Percentiles rank a stretch among this genome's conserved stretches.
Conservation (phyloP, 2,113 vertebrate genomes). For the Neogobius melanostomus region DNA sequence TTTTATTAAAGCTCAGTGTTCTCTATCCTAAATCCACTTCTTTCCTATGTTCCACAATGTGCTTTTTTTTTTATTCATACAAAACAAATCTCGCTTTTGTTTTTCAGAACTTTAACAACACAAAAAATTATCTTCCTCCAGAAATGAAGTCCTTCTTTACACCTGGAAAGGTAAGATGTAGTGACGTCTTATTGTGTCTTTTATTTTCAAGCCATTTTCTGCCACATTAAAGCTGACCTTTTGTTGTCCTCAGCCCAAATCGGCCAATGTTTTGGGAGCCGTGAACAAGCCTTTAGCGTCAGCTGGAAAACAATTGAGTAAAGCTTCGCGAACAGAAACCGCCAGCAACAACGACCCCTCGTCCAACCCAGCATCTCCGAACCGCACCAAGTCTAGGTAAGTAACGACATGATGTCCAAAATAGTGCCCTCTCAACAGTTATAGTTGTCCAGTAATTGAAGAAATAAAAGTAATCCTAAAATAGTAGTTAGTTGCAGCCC, state of each 20-base stretch:
- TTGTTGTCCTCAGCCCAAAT: conserved; percentile 84
- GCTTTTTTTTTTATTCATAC: not conserved
- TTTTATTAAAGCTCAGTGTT: not conserved
- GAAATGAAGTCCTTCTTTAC: conserved; percentile 99
- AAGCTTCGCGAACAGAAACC: conserved; percentile 97
- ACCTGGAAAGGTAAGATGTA: conserved; percentile 87
- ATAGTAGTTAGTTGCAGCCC: too few species aligned
- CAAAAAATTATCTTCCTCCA: conserved; percentile 96
- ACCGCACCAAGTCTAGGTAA: conserved; percentile 92
- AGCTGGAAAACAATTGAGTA: conserved; percentile 93
- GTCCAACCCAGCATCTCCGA: conserved; percentile 95
- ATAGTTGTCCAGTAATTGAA: too few species aligned
- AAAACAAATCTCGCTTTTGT: not conserved
- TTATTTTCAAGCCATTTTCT: not conserved
- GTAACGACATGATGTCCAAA: not conserved
- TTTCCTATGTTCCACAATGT: not conserved
- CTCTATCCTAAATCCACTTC: not conserved
- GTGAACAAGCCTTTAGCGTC: conserved; percentile 97
- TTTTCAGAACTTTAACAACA: conserved; percentile 95
- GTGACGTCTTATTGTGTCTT: not conserved
- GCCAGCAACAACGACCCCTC: conserved; percentile 95
- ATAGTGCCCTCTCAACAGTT: not conserved
- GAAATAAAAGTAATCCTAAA: too few species aligned
- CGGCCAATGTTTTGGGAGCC: conserved; percentile 94
- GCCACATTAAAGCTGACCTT: not conserved